phyloP scores from a whole-genome alignment of 2,888 invertebrate genomes.

The Rugalucina vietnamica region DNA sequence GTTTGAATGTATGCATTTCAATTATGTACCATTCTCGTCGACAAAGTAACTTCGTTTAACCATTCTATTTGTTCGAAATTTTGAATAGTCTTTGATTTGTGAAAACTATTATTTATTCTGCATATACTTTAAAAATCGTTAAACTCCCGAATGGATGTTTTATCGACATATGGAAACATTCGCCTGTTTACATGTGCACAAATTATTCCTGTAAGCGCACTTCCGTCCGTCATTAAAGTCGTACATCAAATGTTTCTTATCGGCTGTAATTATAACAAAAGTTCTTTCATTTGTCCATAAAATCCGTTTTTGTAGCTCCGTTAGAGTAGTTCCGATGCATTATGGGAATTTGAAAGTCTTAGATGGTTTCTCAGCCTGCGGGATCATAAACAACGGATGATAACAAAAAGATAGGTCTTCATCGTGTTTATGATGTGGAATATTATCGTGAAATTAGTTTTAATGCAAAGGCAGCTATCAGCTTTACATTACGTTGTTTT shows the following conservation, averaged over 20 bases:
- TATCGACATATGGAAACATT: neutral
- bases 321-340: neutral
- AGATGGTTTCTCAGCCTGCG: neutral
- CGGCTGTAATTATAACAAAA: conserved; percentile 58
- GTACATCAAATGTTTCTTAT: conserved; percentile 62
- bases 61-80: no score
- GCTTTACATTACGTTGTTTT: no score
- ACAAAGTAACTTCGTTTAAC: no score
- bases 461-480: no score
- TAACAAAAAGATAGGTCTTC: neutral
- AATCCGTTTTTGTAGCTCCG: conserved; percentile 38
- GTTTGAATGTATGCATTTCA: no score
- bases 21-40: no score
- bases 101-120: neutral
- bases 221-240: conserved; percentile 52
- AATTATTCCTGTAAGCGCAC: conserved; percentile 24
- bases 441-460: no score
- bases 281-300: conserved; percentile 56
- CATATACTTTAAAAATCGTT: conserved; percentile 1
- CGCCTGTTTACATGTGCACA: neutral
- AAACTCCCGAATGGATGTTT: neutral
- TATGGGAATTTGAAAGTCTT: conserved; percentile 7
- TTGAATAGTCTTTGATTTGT: no score
- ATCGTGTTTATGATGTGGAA: neutral
- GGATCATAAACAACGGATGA: conserved; percentile 7